phyloP scores from a whole-genome alignment of 2,888 invertebrate genomes.

The Xiphydria camelus region DNA sequence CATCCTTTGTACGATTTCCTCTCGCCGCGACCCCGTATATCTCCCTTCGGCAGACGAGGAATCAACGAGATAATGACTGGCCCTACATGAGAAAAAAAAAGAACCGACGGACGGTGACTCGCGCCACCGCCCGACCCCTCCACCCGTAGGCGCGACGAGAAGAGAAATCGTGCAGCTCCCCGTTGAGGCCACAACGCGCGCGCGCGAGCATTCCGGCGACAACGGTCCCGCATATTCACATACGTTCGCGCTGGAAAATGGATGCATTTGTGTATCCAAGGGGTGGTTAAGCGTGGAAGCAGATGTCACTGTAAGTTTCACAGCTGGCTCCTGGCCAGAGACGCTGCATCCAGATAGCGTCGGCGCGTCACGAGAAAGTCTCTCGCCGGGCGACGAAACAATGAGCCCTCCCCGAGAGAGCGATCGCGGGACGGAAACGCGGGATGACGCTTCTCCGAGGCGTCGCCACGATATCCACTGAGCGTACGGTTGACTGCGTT shows the following conservation, averaged over 20 bases:
- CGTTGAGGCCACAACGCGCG: no score
- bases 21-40: no score
- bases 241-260: not conserved
- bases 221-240: conserved; percentile 4
- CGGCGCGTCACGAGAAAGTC: not conserved
- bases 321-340: conserved; percentile 13
- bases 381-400: not conserved
- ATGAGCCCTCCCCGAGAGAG: not conserved
- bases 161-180: no score
- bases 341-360: not conserved
- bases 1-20: no score
- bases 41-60: no score
- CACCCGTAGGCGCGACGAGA: no score
- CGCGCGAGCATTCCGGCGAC: not conserved
- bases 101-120: no score
- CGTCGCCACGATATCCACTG: not conserved
- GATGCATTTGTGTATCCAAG: conserved; percentile 6
- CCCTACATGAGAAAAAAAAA: no score
- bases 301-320: conserved; percentile 19
- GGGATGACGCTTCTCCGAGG: not conserved
- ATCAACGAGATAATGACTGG: no score
- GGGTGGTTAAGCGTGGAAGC: conserved; percentile 16
- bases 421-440: not conserved
- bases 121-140: no score
- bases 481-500: not conserved